phyloP scores from a whole-genome alignment of 2,113 vertebrate species.

The Gymnorhina tibicen region DNA sequence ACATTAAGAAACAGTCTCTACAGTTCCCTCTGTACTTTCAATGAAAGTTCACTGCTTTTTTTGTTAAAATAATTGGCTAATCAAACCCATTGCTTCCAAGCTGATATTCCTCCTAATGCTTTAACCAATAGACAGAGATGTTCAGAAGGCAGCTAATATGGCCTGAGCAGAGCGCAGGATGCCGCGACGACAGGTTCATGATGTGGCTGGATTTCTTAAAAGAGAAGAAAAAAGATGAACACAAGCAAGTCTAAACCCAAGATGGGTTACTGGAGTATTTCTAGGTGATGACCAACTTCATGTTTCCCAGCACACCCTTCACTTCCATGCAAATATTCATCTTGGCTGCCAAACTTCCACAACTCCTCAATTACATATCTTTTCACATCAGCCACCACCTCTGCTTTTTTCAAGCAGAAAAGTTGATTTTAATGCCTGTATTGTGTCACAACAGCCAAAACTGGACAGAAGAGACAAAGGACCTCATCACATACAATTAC shows the following conservation, averaged over 20 bases:
- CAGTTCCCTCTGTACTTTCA: not conserved
- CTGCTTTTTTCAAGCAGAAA: not conserved
- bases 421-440: not conserved
- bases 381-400: not conserved
- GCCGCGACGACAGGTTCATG: not conserved
- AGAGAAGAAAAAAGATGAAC: not conserved
- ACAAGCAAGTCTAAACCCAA: not conserved
- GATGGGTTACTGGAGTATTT: not conserved
- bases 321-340: rapidly evolving
- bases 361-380: not conserved
- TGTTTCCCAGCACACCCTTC: not conserved
- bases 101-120: not conserved
- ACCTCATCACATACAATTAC: not conserved
- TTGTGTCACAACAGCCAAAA: not conserved
- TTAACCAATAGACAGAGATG: not conserved
- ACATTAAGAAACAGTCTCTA: not conserved
- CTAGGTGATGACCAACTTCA: not conserved
- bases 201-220: not conserved
- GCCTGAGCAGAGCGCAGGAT: not conserved
- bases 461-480: not conserved
- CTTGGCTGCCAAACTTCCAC: not conserved
- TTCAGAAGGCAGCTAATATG: not conserved
- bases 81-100: not conserved
- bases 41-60: not conserved
- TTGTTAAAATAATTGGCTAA: not conserved